phyloP scores from a whole-genome alignment of 2,888 invertebrate species.

The Julus scandinavius region DNA sequence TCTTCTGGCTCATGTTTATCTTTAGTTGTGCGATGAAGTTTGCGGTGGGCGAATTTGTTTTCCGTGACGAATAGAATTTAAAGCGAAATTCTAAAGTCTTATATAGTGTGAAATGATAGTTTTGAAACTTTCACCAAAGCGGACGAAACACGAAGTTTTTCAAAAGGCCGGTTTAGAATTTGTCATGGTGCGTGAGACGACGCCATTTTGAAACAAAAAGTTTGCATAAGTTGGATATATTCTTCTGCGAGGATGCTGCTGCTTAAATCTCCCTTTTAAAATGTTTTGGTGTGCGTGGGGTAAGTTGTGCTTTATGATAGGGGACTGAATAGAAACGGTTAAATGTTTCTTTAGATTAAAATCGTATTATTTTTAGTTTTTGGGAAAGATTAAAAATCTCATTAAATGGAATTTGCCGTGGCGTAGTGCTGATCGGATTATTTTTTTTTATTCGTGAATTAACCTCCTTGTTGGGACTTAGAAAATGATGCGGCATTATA shows the following conservation, averaged over 20 bases:
- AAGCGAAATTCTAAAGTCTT: not conserved
- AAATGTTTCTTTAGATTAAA: not conserved
- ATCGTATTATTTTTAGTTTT: not conserved
- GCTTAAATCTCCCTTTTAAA: not conserved
- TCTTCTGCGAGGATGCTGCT: not conserved
- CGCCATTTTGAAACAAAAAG: slow-evolving; percentile 40
- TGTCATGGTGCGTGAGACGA: not conserved
- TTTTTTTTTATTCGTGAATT: not conserved
- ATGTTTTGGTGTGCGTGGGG: not conserved
- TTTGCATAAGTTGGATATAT: not conserved
- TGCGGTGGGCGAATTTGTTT: slow-evolving; percentile 29
- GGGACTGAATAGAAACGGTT: not conserved
- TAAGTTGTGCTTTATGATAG: not conserved
- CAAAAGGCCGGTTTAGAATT: slow-evolving; percentile 5
- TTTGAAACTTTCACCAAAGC: slow-evolving; percentile 9
- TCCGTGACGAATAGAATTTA: slow-evolving; percentile 34
- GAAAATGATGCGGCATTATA: not conserved
- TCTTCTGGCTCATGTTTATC: slow-evolving; percentile 34
- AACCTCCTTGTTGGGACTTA: slow-evolving; percentile 38
- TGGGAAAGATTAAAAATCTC: slow-evolving; percentile 8
- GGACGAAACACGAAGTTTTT: not conserved
- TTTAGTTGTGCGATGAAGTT: slow-evolving; percentile 31
- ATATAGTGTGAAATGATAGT: not conserved
- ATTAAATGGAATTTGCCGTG: not conserved
- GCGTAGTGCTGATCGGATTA: not conserved